Conservation (phyloP, 2,888 invertebrate genomes). For the Himalopsyche kuldschensis region DNA sequence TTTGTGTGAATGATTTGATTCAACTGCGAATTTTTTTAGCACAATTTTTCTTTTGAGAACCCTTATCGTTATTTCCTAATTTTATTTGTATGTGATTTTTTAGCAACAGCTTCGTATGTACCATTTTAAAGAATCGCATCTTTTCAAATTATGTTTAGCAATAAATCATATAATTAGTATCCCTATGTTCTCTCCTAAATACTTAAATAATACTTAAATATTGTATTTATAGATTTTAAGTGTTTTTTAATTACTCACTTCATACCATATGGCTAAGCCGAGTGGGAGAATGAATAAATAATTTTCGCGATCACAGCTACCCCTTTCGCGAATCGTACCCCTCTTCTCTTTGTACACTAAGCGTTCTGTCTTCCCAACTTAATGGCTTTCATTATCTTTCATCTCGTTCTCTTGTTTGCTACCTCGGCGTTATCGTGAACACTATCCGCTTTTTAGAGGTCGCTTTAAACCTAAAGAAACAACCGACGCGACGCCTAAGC, state of each 20-base stretch:
- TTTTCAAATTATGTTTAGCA: too few relatives aligned
- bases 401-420: constrained; percentile 38
- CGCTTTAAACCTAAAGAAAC: constrained; percentile 17
- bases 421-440: constrained; percentile 33
- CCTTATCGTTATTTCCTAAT: too few relatives aligned
- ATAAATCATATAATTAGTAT: too few relatives aligned
- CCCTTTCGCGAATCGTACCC: constrained; percentile 5
- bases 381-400: constrained; percentile 39
- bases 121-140: too few relatives aligned
- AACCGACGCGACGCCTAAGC: constrained; percentile 8
- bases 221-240: neutral
- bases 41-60: too few relatives aligned
- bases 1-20: too few relatives aligned
- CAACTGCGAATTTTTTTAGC: too few relatives aligned
- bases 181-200: neutral
- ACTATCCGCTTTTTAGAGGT: constrained; percentile 29
- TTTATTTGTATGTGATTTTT: too few relatives aligned
- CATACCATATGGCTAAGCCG: constrained; percentile 19
- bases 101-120: too few relatives aligned
- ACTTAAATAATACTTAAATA: neutral
- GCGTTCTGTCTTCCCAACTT: constrained; percentile 30
- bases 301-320: constrained; percentile 15
- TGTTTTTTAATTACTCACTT: neutral
- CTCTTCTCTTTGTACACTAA: constrained; percentile 17
- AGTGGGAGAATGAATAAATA: constrained; percentile 31